Percentiles rank a stretch among this genome's conserved stretches.
phyloP scores from a whole-genome alignment of 2,888 invertebrate genomes.

The Drosophila cracens region DNA sequence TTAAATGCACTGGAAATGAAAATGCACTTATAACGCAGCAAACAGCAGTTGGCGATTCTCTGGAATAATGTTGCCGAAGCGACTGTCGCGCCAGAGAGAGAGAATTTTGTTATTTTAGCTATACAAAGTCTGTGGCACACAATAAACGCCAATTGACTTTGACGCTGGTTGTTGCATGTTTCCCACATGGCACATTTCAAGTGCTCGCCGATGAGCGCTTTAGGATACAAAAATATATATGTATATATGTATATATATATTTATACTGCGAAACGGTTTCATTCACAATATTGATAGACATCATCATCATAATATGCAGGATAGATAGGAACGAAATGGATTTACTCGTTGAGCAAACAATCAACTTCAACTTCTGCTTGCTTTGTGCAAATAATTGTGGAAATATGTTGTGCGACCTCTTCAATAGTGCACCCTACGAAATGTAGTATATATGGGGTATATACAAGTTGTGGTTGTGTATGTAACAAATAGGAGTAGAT shows the following conservation, averaged over 20 bases:
- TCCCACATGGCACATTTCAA: constrained; percentile 12
- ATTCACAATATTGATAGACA: constrained; percentile 49
- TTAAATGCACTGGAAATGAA: constrained; percentile 63
- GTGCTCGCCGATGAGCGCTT: constrained; percentile 12
- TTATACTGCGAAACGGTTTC: constrained; percentile 9
- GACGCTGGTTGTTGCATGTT: constrained; percentile 28
- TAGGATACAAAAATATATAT: constrained; percentile 11
- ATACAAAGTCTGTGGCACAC: constrained; percentile 80
- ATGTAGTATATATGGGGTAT: too few relatives aligned
- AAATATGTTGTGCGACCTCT: constrained; percentile 46
- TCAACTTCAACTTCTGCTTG: constrained; percentile 12
- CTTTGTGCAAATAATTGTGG: constrained; percentile 64
- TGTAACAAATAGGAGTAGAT: neutral
- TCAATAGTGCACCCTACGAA: neutral
- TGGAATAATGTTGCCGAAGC: constrained; percentile 49
- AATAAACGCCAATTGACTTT: constrained; percentile 70
- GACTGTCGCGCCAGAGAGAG: constrained; percentile 1
- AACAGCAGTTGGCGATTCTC: constrained; percentile 32
- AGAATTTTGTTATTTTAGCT: constrained; percentile 76
- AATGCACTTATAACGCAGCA: constrained; percentile 61
- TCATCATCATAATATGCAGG: constrained; percentile 19
- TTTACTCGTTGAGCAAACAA: constrained; percentile 44
- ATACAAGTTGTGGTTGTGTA: neutral
- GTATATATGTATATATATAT: neutral
- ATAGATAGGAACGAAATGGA: constrained; percentile 28